Evolutionary conservation across 2,888 invertebrate genomes (phyloP).

Genomic region (Tiliacea citrago): DNA sequence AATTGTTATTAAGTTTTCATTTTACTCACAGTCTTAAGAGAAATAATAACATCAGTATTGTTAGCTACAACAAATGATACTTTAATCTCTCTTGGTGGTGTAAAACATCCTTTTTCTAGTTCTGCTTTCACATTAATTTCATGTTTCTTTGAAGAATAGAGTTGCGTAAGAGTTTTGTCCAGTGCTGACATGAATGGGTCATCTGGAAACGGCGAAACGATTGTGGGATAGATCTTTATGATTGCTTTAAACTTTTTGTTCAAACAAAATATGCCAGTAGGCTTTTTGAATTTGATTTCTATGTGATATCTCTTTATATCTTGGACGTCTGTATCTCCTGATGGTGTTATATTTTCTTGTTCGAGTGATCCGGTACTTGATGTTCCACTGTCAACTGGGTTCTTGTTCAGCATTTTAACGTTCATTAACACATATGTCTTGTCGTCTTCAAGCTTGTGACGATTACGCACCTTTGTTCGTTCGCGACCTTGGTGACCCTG

Average conservation of each 20-base stretch:
- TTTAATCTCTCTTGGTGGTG: slow-evolving; percentile 51
- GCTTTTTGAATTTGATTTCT: slow-evolving; percentile 44
- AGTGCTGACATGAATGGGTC: slow-evolving; percentile 34
- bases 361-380: neutral
- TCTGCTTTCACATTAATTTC: slow-evolving; percentile 43
- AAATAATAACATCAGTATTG: slow-evolving; percentile 42
- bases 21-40: slow-evolving; percentile 40
- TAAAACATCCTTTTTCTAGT: slow-evolving; percentile 37
- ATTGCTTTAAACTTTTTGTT: slow-evolving; percentile 33
- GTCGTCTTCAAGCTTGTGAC: slow-evolving; percentile 24
- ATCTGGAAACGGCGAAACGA: slow-evolving; percentile 30
- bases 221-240: slow-evolving; percentile 51
- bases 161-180: slow-evolving; percentile 40
- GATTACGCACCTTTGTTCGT: slow-evolving; percentile 15
- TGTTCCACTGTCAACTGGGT: neutral
- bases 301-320: slow-evolving; percentile 42
- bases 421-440: slow-evolving; percentile 41
- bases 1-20: neutral
- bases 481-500: neutral
- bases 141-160: slow-evolving; percentile 42
- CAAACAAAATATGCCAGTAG: slow-evolving; percentile 35
- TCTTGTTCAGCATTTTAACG: slow-evolving; percentile 46
- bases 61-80: slow-evolving; percentile 50
- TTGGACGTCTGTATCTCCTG: neutral
- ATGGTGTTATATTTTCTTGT: neutral